These are phyloP conservation scores for Carassius carassius DNA, from an alignment of 2,113 vertebrate species.

Conservation along the genomic window DNA sequence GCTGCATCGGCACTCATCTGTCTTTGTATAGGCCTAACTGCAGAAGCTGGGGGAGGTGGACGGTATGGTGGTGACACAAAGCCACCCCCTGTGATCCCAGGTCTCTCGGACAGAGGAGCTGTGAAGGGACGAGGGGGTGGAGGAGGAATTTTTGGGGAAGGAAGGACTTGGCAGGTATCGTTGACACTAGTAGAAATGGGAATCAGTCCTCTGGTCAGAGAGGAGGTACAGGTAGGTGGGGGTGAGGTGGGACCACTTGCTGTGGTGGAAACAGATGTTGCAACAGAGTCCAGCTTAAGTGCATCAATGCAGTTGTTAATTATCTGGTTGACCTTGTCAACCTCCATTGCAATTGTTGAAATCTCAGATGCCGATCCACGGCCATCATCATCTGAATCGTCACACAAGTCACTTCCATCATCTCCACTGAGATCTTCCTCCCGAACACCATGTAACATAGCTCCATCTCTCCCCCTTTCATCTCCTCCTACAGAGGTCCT, in stretches of 20 bases:
- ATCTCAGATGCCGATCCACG: conserved; percentile 95
- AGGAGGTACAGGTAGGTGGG: conserved; percentile 72
- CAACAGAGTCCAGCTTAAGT: conserved; percentile 91
- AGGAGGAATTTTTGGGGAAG: conserved; percentile 75
- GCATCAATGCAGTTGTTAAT: conserved; percentile 99
- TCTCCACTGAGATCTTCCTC: conserved; percentile 76
- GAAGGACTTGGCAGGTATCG: conserved; percentile 66
- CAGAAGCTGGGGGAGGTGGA: conserved; percentile 79
- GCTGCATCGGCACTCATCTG: conserved; percentile 96
- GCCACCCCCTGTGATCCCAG: conserved; percentile 79
- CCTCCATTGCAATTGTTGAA: conserved; percentile 98
- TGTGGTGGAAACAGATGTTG: conserved; percentile 74
- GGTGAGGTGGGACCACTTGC: conserved; percentile 78
- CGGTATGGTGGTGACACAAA: conserved; percentile 93
- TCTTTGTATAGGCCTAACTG: conserved; percentile 88
- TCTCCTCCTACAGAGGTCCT: conserved; percentile 78
- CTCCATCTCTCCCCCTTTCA: conserved; percentile 67
- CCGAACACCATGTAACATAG: conserved; percentile 64
- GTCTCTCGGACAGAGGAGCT: conserved; percentile 74
- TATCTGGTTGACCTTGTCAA: conserved; percentile 99
- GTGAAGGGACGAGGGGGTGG: conserved; percentile 75
- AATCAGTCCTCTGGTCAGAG: conserved; percentile 75
- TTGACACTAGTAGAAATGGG: conserved; percentile 69
- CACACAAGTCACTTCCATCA: conserved; percentile 75
- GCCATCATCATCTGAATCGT: conserved; percentile 88